phyloP scores from a whole-genome alignment of 2,888 invertebrate species.

The Adelognathus sp. region DNA sequence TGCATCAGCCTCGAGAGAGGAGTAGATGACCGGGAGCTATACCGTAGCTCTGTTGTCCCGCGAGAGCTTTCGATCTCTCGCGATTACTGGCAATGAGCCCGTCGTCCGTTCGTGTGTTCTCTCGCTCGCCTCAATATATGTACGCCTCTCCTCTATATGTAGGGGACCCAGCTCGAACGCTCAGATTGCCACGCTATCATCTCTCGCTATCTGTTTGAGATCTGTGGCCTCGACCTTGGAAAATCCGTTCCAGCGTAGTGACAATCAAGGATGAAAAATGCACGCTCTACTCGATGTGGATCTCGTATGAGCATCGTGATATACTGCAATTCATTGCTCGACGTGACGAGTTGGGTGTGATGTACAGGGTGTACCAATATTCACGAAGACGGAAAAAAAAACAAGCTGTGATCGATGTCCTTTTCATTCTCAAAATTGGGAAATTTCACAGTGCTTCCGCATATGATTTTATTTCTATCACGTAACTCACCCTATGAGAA shows the following conservation, averaged over 20 bases:
- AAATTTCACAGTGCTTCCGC: background rate
- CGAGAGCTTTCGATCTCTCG: slow-evolving; percentile 49
- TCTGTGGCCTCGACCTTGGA: slow-evolving; percentile 57
- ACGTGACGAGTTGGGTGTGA: background rate
- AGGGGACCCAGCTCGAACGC: background rate
- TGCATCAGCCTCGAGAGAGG: slow-evolving; percentile 31
- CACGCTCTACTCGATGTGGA: background rate
- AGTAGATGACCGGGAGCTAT: slow-evolving; percentile 35
- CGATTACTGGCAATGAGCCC: slow-evolving; percentile 56
- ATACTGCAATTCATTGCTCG: background rate
- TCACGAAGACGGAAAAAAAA: background rate
- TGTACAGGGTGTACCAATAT: background rate
- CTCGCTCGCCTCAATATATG: background rate
- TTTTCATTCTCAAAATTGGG: background rate
- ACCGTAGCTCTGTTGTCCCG: background rate
- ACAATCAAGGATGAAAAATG: slow-evolving; percentile 57
- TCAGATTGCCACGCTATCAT: slow-evolving; percentile 27
- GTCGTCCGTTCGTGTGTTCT: slow-evolving; percentile 18
- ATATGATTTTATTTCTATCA: no score
- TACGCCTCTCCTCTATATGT: background rate
- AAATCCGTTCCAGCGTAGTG: slow-evolving; percentile 48
- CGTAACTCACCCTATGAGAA: no score
- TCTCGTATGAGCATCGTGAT: slow-evolving; percentile 9
- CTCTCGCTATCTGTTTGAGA: slow-evolving; percentile 37
- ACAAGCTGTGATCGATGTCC: background rate